Evolutionary conservation across 2,888 invertebrate genomes (phyloP), one percentile per base, ranked within the genome.

Genomic region (Acanthosepion lycidas): DNA sequence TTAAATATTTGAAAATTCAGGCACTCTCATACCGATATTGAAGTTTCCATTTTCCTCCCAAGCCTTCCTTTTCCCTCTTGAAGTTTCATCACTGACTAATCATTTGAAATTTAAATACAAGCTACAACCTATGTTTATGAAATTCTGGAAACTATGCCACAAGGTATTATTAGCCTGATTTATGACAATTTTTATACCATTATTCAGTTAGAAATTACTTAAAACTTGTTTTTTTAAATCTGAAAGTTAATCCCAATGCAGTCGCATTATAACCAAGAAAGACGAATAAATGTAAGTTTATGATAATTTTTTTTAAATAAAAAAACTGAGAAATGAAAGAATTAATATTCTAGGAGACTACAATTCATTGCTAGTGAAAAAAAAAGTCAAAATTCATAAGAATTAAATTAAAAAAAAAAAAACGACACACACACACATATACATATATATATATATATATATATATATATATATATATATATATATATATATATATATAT

Each of bases 1-100:
- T 93, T 93, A 93, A 93, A 93, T 93, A 51, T 93, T 93, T 51
- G 93, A 93, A 93, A 93, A 93, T 78, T 93, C 93, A 26, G 93
- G 93, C 93, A 93, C 53, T 93, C 49, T 93, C 53, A 93, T 93
- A 93, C 51, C 53, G 93, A 93, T 53, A 93, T 93, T 93, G 93
- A 93, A 93, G 93, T 93, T 78, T 93, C 53, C 49, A 93, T 93
- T 93, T 93, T 93, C 18, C 33, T 12, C n/a, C 78, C n/a, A 78
- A 33, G 78, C 78, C 78, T 78, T 78, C 78, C 78, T 33, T 2
- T 78, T 78, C 78, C 78, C 78, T n/a, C n/a, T 53, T 93, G 53
- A 53, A 93, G 93, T 93, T 93, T 93, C 93, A 93, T 93, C 53
- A 93, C 9, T 78, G 78, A 33, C 51, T 93, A 93, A 93, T 12